Evolutionary conservation across 1,140 invertebrate genomes (phyloP), one percentile per base, ranked within the genome.

Genomic region (Macrostomum lignano): DNA sequence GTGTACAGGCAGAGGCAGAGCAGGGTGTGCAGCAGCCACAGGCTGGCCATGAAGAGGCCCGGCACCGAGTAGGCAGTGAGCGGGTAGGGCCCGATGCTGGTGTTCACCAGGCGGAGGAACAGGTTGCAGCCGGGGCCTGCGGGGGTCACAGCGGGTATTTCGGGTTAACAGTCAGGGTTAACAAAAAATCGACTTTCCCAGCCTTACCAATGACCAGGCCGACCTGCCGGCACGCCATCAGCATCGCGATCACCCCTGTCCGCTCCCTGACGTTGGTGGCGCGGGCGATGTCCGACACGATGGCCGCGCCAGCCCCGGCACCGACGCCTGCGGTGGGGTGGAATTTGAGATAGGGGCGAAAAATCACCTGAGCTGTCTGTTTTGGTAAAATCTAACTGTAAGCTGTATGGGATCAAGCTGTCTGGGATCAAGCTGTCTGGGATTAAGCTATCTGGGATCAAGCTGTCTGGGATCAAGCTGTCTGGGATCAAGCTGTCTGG

Each of bases 121-220:
- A 54, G 30, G 38, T 56, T 55, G 17, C 47, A 43, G 25, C 42
- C 51, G 31, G 52, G 52, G 21, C 46, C 47, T 49, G 36, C 31
- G 34, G 34, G 4, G 11, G 13, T 35, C 24, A 15, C 33, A 17
- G n/a, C 2, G 15, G 15, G 11, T 11, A 17, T 24, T 3, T 30
- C 33, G 7, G 5, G 28, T 6, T 35, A 6, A 14, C 7, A 7
- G 24, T 14, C 7, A 7, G 7, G 7, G 11, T 10, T 13, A 11
- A 7, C 7, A 30, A 17, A 11, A 39, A 3, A 7, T 7, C 7
- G 14, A 21, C 10, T 21, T 7, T 6, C 10, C 11, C 4, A 9
- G n/a, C 20, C 36, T 23, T 38, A 49, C 50, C 49, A 36, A 51
- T 29, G 14, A 55, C 36, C 2, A 52, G 40, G 1, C 49, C 51